Evolutionary conservation across 2,113 vertebrate genomes (phyloP), one percentile per base, ranked within the genome.

Genomic region (Myotis lucifugus): DNA sequence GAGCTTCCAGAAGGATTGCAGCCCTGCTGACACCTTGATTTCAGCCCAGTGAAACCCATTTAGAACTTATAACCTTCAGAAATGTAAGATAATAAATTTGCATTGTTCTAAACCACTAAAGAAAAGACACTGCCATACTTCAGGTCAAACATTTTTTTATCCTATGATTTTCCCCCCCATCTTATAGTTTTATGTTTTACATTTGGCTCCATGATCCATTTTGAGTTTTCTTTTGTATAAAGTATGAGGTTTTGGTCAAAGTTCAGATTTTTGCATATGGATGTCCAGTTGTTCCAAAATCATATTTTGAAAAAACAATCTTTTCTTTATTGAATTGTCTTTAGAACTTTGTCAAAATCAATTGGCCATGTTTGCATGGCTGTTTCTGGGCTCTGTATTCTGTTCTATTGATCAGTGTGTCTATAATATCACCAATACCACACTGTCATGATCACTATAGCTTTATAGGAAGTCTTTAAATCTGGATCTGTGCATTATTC

Each of bases 301-400:
- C 50, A 15, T 25, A 74, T 69, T 37, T 82, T 76, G 50, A 82
- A 74, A 66, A 74, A 48, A 34, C 48, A 42, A 72, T 83, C 17
- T 25, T 77, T 14, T 92, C 85, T 89, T 50, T n/a, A 42, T 2
- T n/a, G 15, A 85, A 54, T 76, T 64, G 37, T 13, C 29, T 81
- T 79, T 69, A 82, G n/a, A 88, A 85, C 48, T 67, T 81, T 29
- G 42, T 64, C 25, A 72, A 59, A 76, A 83, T 88, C 66, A 95
- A 14, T 32, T 66, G 87, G 6, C 32, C 64, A 18, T 72, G 52
- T 85, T 73, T 42, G 14, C 13, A 11, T 23, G 19, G 69, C 40
- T 79, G 7, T 79, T 70, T 92, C 87, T 78, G 21, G 23, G 8
- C 10, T 77, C 34, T 84, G 27, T 21, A 6, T 82, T 73, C 19